Evolutionary conservation across 2,888 invertebrate species (phyloP), one percentile per base, ranked within the genome.

Genomic region (Cosmorhoe ocellata): DNA sequence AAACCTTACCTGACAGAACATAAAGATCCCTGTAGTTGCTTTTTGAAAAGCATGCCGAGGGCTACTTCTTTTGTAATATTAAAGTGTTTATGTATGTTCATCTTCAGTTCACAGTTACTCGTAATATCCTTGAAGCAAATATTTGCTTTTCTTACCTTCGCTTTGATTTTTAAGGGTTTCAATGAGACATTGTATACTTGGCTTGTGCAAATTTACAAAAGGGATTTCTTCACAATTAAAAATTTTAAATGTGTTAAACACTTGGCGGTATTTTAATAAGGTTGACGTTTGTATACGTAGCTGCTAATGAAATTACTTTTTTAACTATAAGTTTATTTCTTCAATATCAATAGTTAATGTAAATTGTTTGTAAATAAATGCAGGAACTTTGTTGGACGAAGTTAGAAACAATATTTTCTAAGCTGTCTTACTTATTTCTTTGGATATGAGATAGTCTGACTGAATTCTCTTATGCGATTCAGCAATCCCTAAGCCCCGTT

Each of bases 61-160:
- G 27, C 18, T n/a, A 42, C n/a, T 28, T 41, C 31, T 47, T 44
- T 51, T 47, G 42, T 32, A 38, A 44, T 8, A 37, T 45, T 51
- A 22, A 48, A 37, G 27, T 36, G 45, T 53, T 59, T 30, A 41
- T 54, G 27, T 30, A 41, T 54, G 27, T 50, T 57, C 53, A 63
- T 51, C 55, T 54, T 36, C 51, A 43, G 46, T 36, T 10, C 10
- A 11, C 45, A 33, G 46, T 62, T 63, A 44, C 54, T 38, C 51
- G 62, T 46, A 57, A 61, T 63, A 69, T 57, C 60, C 62, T 65
- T 56, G 44, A 49, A 59, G 53, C 55, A 59, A 66, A 69, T 67
- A 64, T 69, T 69, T 65, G 55, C 54, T 37, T 36, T 33, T 32
- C 43, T 61, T 56, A 49, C 53, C 50, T 4, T 18, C 40, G 45